phyloP scores from a whole-genome alignment of 2,113 vertebrate genomes.

The Myiozetetes cayanensis region DNA sequence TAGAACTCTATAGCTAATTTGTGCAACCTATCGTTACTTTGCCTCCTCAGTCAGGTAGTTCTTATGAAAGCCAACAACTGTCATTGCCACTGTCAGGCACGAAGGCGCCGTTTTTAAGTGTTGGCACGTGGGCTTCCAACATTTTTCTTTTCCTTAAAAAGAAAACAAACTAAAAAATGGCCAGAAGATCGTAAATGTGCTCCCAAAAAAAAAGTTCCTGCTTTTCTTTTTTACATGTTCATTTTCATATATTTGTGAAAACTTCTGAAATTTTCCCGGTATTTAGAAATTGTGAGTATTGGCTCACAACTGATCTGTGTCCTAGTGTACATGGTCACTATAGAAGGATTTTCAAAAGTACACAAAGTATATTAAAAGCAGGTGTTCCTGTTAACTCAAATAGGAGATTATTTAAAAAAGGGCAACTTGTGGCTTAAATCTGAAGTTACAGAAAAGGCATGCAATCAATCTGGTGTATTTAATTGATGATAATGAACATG shows the following conservation, averaged over 20 bases:
- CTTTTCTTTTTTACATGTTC: neutral
- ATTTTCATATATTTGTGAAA: neutral
- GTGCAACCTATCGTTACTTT: neutral
- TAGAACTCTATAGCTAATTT: neutral
- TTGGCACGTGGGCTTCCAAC: neutral
- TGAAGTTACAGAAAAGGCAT: neutral
- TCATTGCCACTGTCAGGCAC: neutral
- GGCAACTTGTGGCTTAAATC: neutral
- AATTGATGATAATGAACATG: neutral
- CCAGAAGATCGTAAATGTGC: neutral
- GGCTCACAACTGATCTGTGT: neutral
- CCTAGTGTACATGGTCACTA: neutral
- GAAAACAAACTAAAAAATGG: neutral
- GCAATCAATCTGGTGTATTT: neutral
- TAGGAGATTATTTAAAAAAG: neutral
- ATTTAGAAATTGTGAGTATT: neutral
- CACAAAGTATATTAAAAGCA: neutral
- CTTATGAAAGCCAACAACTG: neutral
- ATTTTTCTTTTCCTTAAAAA: neutral
- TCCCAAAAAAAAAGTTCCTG: fast-evolving
- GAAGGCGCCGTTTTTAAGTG: neutral
- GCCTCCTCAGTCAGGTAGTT: neutral
- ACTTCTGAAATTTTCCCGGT: neutral
- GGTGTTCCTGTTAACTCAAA: neutral
- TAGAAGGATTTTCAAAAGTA: neutral